phyloP scores from a whole-genome alignment of 92 coral and sea anemone genomes.

The Montipora capitata region DNA sequence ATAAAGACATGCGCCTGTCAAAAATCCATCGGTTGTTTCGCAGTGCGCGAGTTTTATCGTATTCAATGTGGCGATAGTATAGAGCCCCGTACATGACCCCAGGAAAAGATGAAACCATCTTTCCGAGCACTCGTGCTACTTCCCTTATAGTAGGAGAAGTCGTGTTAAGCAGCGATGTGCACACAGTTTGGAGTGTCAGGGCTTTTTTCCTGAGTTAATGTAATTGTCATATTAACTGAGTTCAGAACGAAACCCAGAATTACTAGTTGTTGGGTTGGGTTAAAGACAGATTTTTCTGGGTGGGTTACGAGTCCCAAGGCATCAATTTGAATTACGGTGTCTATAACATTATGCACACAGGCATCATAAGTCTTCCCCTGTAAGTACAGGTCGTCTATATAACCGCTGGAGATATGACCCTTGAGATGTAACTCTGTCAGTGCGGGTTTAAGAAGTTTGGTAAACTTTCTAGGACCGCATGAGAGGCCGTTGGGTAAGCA shows the following conservation, averaged over 20 bases:
- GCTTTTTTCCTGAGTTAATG: slow-evolving; percentile 41
- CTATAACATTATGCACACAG: slow-evolving; percentile 42
- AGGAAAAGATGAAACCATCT: slow-evolving; percentile 42
- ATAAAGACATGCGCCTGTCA: slow-evolving; percentile 37
- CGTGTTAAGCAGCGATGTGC: slow-evolving; percentile 24
- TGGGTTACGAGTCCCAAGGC: slow-evolving; percentile 34
- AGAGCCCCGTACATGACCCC: slow-evolving; percentile 58
- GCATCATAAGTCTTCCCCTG: slow-evolving; percentile 30
- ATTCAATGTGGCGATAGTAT: slow-evolving; percentile 33
- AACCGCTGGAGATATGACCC: slow-evolving; percentile 55
- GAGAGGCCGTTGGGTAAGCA: slow-evolving; percentile 62
- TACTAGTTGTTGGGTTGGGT: slow-evolving; percentile 38
- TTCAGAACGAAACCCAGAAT: slow-evolving; percentile 47
- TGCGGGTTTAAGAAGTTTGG: slow-evolving; percentile 58
- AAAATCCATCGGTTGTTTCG: slow-evolving; percentile 9
- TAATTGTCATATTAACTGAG: slow-evolving; percentile 55
- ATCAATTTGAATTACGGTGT: slow-evolving; percentile 39
- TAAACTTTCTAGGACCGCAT: slow-evolving; percentile 48
- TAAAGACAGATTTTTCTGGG: slow-evolving; percentile 36
- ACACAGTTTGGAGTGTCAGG: background rate
- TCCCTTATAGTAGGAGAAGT: slow-evolving; percentile 36
- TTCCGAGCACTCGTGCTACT: slow-evolving; percentile 56
- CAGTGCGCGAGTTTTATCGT: slow-evolving; percentile 23
- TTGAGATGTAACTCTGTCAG: slow-evolving; percentile 26
- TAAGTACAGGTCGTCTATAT: slow-evolving; percentile 44